Evolutionary conservation across 1,140 invertebrate species (phyloP).

Genomic region (Lordiphosa clarofinis): DNA sequence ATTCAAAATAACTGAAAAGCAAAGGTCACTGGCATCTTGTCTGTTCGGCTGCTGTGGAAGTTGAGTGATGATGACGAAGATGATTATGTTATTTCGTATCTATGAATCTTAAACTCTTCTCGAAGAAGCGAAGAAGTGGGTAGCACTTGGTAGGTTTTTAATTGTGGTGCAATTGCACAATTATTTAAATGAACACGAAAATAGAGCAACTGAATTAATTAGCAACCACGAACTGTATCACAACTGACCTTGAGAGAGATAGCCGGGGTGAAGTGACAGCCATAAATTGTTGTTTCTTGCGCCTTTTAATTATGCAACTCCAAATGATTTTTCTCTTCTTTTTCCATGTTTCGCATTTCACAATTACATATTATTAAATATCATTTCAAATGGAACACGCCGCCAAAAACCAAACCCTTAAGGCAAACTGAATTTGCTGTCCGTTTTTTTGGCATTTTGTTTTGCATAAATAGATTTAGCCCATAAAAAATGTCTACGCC

Average conservation of each 20-base stretch:
- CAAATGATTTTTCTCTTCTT: conserved; percentile 39
- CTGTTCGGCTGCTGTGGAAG: conserved; percentile 19
- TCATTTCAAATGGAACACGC: conserved; percentile 60
- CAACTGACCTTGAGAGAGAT: conserved; percentile 60
- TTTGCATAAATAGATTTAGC: conserved; percentile 57
- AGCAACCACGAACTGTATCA: conserved; percentile 40
- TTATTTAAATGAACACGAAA: conserved; percentile 24
- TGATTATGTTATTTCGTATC: conserved; percentile 28
- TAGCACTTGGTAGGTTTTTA: conserved; percentile 43
- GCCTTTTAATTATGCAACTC: conserved; percentile 60
- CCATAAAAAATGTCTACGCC: conserved; percentile 35
- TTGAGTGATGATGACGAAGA: conserved; percentile 39
- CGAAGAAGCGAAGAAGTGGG: conserved; percentile 28
- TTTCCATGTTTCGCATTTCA: conserved; percentile 53
- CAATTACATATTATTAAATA: conserved; percentile 71
- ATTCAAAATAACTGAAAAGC: conserved; percentile 3
- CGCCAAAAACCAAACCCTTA: conserved; percentile 18
- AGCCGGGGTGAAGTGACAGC: conserved; percentile 32
- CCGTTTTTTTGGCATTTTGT: conserved; percentile 41
- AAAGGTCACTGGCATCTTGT: conserved; percentile 72
- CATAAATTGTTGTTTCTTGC: conserved; percentile 57
- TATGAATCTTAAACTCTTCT: conserved; percentile 20
- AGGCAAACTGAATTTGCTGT: conserved; percentile 28
- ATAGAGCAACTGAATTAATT: conserved; percentile 72
- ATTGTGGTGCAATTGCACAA: conserved; percentile 57